Evolutionary conservation across 1,140 invertebrate species (phyloP), one percentile per base, ranked within the genome.

Genomic region (Latrodectus geometricus): DNA sequence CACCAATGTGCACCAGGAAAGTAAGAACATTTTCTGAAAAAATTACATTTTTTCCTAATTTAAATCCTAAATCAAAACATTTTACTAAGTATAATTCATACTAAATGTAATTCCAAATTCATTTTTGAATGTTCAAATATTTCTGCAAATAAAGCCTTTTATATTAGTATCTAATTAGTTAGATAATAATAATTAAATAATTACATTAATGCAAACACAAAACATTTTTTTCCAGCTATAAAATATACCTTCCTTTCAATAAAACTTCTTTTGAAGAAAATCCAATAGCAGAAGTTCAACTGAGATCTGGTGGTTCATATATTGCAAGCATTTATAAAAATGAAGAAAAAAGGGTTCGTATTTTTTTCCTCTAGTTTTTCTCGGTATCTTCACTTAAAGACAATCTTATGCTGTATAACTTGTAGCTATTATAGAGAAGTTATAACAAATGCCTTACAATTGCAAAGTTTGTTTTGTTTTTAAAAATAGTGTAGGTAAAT

Each of bases 301-400:
- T 89, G 61, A 50, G 88, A 21, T 70, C 54, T 54, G 81, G 87
- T 52, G 87, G 70, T n/a, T 76, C 52, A 48, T 88, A 88, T 56
- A 88, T 86, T 54, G 74, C 35, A n/a, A 65, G 66, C n/a, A 14
- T 88, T 17, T 49, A 50, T 56, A 48, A n/a, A 85, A 68, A 72
- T 0, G 65, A 82, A 15, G 68, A 70, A 21, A 15, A 70, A 15
- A 12, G 11, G 68, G 68, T 70, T 15, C 4, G 68, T 70, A 4
- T 20, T 21, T 70, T 1, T 9, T 61, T 61, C 8, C 8, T 61
- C 17, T 2, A 70, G 20, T 9, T 11, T 69, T 15, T 70, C 11
- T 21, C 14, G 2, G 9, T 35, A 70, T 9, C 23, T 21, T n/a
- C 1, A 35, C 5, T 35, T 5, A 35, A 35, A 35, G 35, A n/a